Evolutionary conservation across 2,888 invertebrate species (phyloP).

Genomic region (Cephalotes varians): DNA sequence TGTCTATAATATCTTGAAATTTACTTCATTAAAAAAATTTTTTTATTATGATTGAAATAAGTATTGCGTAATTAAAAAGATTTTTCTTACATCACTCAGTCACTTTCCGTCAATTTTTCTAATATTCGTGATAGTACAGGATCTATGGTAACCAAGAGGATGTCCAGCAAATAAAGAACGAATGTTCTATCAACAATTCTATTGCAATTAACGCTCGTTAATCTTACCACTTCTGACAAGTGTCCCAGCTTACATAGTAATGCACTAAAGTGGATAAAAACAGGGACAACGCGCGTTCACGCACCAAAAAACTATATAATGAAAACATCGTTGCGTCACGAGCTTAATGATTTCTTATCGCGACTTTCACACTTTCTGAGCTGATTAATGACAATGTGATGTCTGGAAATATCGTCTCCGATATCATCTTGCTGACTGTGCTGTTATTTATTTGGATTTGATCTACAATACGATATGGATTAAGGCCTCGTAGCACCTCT

Average conservation of each 20-base stretch:
- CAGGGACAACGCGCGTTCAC: constrained; percentile 26
- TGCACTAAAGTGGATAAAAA: constrained; percentile 7
- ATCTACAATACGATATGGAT: background rate
- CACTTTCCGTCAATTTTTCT: background rate
- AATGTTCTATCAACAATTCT: background rate
- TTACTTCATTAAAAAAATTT: constrained; percentile 1
- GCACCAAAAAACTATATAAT: constrained; percentile 42
- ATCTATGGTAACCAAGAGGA: background rate
- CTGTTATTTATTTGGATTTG: background rate
- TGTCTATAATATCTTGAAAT: background rate
- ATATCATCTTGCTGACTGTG: background rate
- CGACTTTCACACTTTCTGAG: constrained; percentile 79
- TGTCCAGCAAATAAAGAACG: background rate
- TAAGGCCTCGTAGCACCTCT: background rate
- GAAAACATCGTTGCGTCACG: constrained; percentile 42
- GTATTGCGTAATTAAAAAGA: background rate
- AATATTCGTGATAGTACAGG: background rate
- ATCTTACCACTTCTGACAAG: background rate
- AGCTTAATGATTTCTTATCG: constrained; percentile 43
- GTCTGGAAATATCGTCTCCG: background rate
- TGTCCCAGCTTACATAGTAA: background rate
- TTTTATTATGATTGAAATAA: background rate
- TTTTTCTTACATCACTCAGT: background rate
- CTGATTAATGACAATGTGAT: background rate
- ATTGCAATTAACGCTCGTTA: background rate